Evolutionary conservation across 2,888 invertebrate species (phyloP).

Genomic region (Erpobdella octoculata): DNA sequence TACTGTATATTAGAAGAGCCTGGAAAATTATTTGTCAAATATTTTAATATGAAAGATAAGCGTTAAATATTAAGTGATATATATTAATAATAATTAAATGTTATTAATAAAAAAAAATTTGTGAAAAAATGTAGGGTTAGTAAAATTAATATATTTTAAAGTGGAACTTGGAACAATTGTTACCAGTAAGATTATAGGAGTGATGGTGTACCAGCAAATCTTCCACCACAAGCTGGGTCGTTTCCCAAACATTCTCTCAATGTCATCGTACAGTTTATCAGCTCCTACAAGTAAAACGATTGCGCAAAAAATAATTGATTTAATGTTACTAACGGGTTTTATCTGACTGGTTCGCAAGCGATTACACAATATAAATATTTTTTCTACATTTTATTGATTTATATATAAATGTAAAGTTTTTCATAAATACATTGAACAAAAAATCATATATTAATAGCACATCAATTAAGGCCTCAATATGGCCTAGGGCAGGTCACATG

Average conservation of each 20-base stretch:
- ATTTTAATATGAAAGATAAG: not conserved
- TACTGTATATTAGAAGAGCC: conserved; percentile 44
- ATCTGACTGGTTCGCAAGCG: no score
- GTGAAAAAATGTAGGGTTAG: not conserved
- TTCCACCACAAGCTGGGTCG: conserved; percentile 38
- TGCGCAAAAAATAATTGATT: not conserved
- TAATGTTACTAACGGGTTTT: not conserved
- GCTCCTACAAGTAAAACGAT: conserved; percentile 32
- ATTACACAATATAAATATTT: no score
- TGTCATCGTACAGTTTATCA: conserved; percentile 39
- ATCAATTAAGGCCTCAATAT: no score
- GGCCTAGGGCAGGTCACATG: no score
- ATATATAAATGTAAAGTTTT: not conserved
- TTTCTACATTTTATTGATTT: not conserved
- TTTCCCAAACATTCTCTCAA: conserved; percentile 41
- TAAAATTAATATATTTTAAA: not conserved
- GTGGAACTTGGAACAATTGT: conserved; percentile 10
- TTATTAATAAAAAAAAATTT: not conserved
- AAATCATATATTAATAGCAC: not conserved
- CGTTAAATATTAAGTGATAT: not conserved
- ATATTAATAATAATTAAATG: not conserved
- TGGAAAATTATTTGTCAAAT: conserved; percentile 36
- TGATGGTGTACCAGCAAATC: conserved; percentile 39
- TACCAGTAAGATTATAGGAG: conserved; percentile 40
- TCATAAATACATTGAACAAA: not conserved